Evolutionary conservation across 2,888 invertebrate genomes (phyloP).

Genomic region (Nomada hirtipes): DNA sequence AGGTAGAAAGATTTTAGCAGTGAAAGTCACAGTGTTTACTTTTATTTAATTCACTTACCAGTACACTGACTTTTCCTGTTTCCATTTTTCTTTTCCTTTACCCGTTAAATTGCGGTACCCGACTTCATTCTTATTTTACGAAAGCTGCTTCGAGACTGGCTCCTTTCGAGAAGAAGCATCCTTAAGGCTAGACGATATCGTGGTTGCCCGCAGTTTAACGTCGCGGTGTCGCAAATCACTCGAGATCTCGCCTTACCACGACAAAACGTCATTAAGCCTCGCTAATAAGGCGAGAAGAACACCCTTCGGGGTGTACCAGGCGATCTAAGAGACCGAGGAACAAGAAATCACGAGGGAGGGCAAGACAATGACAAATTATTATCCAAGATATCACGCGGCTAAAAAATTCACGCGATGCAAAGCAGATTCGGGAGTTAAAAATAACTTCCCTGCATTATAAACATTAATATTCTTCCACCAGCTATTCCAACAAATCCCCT

Average conservation of each 20-base stretch:
- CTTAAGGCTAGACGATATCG: slow-evolving; percentile 38
- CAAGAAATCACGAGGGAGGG: neutral
- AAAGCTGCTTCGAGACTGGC: slow-evolving; percentile 36
- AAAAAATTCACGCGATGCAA: no score
- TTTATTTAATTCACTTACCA: no score
- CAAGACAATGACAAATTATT: neutral
- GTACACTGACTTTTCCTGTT: neutral
- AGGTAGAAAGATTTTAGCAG: no score
- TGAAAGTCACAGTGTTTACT: no score
- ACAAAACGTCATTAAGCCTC: slow-evolving; percentile 45
- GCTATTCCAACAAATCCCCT: no score
- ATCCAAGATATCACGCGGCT: no score
- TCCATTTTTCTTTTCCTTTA: slow-evolving; percentile 20
- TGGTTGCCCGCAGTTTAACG: neutral
- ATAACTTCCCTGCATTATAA: no score
- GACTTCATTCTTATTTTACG: slow-evolving; percentile 53
- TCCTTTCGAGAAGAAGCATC: slow-evolving; percentile 53
- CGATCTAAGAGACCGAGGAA: neutral
- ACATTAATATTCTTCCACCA: no score
- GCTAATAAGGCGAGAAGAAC: slow-evolving; percentile 23
- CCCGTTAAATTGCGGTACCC: slow-evolving; percentile 18
- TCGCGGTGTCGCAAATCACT: slow-evolving; percentile 56
- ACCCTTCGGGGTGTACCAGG: neutral
- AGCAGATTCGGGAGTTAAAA: no score
- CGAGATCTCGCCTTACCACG: slow-evolving; percentile 33